Conservation (phyloP, 2,797 vertebrate genomes). For the Trematomus bernacchii region DNA sequence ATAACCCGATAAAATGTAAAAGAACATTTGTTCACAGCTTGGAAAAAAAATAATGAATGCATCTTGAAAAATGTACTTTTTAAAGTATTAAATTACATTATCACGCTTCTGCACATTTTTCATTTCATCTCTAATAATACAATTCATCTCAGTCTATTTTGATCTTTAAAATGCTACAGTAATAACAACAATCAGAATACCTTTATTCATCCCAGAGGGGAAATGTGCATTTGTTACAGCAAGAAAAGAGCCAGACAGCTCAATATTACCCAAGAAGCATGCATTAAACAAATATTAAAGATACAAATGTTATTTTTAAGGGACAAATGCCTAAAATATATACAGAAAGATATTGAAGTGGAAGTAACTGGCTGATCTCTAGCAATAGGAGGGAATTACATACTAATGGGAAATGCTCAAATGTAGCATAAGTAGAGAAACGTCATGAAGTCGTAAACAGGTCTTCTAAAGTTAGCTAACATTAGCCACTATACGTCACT, state of each 20-base stretch:
- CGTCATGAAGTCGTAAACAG: neutral
- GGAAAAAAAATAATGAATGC: neutral
- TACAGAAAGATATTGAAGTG: neutral
- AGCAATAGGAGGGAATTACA: too few species aligned
- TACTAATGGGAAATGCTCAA: neutral
- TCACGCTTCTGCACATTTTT: neutral
- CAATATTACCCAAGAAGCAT: too few species aligned
- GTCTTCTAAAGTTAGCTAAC: neutral
- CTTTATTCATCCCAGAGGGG: too few species aligned
- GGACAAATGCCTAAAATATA: neutral
- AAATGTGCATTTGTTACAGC: too few species aligned
- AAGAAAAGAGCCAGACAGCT: too few species aligned
- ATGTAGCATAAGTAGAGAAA: neutral
- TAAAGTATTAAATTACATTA: neutral
- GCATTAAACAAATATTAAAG: too few species aligned
- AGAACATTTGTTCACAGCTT: neutral
- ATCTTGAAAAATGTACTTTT: neutral
- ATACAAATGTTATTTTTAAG: neutral
- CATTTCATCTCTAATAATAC: neutral
- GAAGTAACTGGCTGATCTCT: too few species aligned
- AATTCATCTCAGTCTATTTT: neutral
- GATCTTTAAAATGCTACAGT: neutral
- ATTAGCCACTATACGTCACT: neutral
- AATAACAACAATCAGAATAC: too few species aligned
- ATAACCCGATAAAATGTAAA: neutral